A percentile compares a stretch with the other conserved stretches of the same genome.
These are phyloP conservation scores for Lithosia quadra DNA, from an alignment of 2,888 invertebrate species.

Conservation along the genomic window DNA sequence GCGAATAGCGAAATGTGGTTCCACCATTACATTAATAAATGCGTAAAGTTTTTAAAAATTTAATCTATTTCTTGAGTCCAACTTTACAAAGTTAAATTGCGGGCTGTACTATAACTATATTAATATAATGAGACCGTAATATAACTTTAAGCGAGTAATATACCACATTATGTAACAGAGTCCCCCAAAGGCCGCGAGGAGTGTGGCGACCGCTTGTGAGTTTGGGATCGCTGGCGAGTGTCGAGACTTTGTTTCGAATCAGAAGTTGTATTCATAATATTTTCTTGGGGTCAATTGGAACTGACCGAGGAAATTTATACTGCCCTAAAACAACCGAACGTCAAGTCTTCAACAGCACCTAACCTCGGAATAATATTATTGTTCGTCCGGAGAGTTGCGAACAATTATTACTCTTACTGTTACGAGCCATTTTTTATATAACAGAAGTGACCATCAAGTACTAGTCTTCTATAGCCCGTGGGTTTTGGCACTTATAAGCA, in stretches of 20 bases:
- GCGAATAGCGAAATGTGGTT: too few relatives aligned
- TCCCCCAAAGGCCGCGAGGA: background rate
- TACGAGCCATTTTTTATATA: background rate
- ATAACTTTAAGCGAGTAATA: background rate
- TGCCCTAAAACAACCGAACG: conserved; percentile 2
- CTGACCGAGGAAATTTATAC: background rate
- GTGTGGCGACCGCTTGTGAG: background rate
- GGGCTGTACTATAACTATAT: too few relatives aligned
- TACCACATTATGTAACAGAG: background rate
- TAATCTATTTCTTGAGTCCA: too few relatives aligned
- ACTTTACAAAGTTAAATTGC: too few relatives aligned
- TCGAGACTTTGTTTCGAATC: background rate
- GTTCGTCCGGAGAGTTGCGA: background rate
- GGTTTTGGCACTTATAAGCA: too few relatives aligned
- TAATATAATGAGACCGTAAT: background rate
- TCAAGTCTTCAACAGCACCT: background rate
- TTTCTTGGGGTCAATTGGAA: background rate
- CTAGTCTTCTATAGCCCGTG: too few relatives aligned
- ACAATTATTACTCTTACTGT: background rate
- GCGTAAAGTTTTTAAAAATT: too few relatives aligned
- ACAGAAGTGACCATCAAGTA: too few relatives aligned
- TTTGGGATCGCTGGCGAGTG: background rate
- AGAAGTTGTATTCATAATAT: conserved; percentile 4
- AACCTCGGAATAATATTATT: background rate
- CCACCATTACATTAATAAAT: too few relatives aligned